Percentiles rank a stretch among this genome's conserved stretches.
Evolutionary conservation across 2,113 vertebrate genomes (phyloP).

Genomic region (Condylura cristata): DNA sequence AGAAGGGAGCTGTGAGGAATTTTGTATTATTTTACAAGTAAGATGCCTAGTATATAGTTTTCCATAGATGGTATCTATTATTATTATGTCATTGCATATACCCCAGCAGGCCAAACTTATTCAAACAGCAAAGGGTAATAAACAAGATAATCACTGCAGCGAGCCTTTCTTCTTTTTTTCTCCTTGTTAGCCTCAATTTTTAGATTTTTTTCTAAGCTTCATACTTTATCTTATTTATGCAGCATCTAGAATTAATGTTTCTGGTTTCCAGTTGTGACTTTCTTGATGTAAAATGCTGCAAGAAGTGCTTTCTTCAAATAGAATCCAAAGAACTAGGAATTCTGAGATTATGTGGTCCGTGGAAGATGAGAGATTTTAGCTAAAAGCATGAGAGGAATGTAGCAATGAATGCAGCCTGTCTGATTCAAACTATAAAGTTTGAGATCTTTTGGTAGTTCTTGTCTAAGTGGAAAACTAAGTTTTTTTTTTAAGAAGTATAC

Average conservation of each 20-base stretch:
- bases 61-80: background rate
- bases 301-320: background rate
- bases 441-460: background rate
- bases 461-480: background rate
- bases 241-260: background rate
- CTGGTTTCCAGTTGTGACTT: background rate
- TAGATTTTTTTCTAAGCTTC: conserved; percentile 16
- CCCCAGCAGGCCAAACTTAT: background rate
- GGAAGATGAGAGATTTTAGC: background rate
- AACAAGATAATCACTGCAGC: background rate
- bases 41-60: background rate
- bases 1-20: background rate
- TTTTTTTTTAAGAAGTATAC: too few species aligned
- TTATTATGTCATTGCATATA: background rate
- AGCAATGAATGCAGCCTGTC: background rate
- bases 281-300: background rate
- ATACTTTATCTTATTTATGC: background rate
- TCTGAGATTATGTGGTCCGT: background rate
- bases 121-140: background rate
- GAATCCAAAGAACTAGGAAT: background rate
- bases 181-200: background rate
- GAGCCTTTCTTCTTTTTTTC: background rate
- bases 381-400: background rate
- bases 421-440: conserved; percentile 4
- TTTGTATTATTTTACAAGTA: conserved; percentile 32